Percentiles rank a stretch among this genome's conserved stretches.
These are phyloP conservation scores for Bergia sp. DNA, from an alignment of 92 coral and sea anemone genomes.

Conservation along the genomic window DNA sequence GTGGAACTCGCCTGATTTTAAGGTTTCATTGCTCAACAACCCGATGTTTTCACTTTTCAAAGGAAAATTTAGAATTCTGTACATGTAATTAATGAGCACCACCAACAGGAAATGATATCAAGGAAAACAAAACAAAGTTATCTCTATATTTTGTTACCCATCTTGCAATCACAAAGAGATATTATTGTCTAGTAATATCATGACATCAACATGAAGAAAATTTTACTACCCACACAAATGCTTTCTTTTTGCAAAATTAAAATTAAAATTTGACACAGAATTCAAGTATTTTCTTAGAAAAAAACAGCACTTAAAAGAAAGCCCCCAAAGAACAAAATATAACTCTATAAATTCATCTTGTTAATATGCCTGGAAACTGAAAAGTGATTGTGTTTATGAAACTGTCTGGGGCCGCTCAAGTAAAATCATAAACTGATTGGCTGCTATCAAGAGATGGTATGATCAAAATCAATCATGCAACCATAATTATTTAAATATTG, in stretches of 20 bases:
- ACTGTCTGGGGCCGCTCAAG: too few relatives aligned
- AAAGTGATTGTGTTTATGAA: too few relatives aligned
- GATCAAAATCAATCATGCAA: too few relatives aligned
- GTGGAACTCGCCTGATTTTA: background rate
- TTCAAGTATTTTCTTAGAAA: too few relatives aligned
- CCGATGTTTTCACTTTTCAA: background rate
- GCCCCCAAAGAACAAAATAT: too few relatives aligned
- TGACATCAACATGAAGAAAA: background rate
- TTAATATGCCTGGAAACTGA: too few relatives aligned
- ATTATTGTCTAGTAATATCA: background rate
- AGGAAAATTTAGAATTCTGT: background rate
- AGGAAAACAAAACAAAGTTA: background rate
- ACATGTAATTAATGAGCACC: background rate
- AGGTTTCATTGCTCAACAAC: background rate
- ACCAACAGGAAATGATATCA: background rate
- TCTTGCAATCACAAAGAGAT: background rate
- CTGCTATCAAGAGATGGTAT: too few relatives aligned
- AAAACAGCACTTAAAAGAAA: background rate
- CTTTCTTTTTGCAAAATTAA: background rate
- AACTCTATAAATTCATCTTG: too few relatives aligned
- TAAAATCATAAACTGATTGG: too few relatives aligned
- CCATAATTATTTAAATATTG: too few relatives aligned
- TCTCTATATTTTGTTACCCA: background rate
- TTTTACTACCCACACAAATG: background rate
- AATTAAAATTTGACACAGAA: background rate